Conservation (phyloP, 1,140 invertebrate species). For the Cherax quadricarinatus region DNA sequence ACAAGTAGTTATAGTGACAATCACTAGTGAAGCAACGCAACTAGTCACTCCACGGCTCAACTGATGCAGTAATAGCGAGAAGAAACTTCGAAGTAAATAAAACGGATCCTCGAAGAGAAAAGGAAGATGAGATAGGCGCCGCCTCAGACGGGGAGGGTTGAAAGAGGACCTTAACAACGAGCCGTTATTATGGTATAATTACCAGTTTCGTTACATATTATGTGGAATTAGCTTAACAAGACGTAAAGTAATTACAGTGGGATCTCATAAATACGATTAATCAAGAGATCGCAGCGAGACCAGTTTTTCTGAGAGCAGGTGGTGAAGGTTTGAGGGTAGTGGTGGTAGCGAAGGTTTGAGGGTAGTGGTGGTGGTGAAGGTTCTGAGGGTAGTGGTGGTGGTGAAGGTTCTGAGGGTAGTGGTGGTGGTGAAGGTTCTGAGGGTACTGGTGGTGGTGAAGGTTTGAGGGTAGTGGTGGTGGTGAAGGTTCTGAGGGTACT, state of each 20-base stretch:
- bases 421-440: too few species aligned
- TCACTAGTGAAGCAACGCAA: too few species aligned
- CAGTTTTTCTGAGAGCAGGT: neutral
- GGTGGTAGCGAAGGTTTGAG: neutral
- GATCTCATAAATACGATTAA: neutral
- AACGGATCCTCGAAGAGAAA: neutral
- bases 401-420: neutral
- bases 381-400: neutral
- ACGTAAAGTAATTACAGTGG: constrained; percentile 4
- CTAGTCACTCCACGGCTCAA: too few species aligned
- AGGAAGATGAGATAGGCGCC: neutral
- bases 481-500: too few species aligned
- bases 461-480: too few species aligned
- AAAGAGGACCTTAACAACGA: neutral
- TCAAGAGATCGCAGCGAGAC: neutral
- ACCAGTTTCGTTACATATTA: constrained; percentile 5
- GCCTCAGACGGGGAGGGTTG: too few species aligned
- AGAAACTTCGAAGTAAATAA: neutral
- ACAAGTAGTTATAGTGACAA: too few species aligned
- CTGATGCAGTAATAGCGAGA: too few species aligned
- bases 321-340: neutral
- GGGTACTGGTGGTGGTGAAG: too few species aligned
- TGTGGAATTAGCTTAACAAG: constrained; percentile 4
- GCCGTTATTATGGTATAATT: neutral
- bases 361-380: neutral